Conservation (phyloP, 1,140 invertebrate species). For the Pectinophora gossypiella region DNA sequence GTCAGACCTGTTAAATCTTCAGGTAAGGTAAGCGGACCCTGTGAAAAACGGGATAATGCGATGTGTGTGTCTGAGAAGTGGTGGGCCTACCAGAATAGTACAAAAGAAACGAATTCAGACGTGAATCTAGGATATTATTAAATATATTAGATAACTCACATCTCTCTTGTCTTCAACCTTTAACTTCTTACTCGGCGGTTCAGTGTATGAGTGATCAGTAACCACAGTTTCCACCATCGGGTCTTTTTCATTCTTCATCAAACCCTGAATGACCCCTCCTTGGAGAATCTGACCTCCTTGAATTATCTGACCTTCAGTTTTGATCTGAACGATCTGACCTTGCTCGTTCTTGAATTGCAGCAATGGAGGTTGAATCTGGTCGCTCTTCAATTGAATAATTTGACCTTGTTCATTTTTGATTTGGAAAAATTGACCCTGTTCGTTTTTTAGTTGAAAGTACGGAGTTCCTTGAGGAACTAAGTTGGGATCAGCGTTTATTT, state of each 20-base stretch:
- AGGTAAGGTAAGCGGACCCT: too few species aligned
- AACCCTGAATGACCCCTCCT: conserved; percentile 28
- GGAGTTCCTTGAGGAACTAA: conserved; percentile 31
- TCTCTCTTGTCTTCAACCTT: conserved; percentile 54
- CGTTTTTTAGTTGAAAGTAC: conserved; percentile 63
- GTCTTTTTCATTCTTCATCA: conserved; percentile 41
- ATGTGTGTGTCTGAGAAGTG: too few species aligned
- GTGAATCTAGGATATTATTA: too few species aligned
- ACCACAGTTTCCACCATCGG: conserved; percentile 33
- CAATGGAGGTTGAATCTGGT: conserved; percentile 41
- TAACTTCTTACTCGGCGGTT: conserved; percentile 50
- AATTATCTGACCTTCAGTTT: conserved; percentile 25
- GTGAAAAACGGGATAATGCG: too few species aligned
- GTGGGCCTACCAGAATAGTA: too few species aligned
- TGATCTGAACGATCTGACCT: conserved; percentile 46
- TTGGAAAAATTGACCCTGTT: conserved; percentile 61
- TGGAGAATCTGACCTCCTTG: conserved; percentile 23
- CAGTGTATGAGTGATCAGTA: conserved; percentile 57
- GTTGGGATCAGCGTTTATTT: conserved; percentile 41
- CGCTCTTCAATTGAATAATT: conserved; percentile 60
- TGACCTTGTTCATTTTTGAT: conserved; percentile 66
- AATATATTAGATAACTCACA: conserved; percentile 21
- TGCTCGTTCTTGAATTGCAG: conserved; percentile 52
- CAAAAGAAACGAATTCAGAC: too few species aligned
- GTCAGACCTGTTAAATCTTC: too few species aligned